These are phyloP conservation scores for Drosophila falleni DNA, from an alignment of 2,888 invertebrate species.

Conservation along the genomic window DNA sequence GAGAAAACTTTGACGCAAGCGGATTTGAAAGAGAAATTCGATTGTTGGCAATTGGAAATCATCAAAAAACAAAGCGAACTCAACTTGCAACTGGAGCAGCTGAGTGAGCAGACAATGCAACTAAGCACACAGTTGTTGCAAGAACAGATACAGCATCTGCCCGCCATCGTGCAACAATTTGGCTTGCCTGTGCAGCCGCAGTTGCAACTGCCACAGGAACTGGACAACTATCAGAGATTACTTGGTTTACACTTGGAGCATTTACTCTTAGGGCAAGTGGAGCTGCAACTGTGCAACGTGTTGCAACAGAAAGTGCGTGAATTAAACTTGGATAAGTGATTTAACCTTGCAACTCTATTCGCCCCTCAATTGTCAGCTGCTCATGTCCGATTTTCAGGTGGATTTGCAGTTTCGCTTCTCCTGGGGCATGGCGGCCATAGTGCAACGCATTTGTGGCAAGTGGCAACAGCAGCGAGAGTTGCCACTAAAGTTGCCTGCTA, in stretches of 20 bases:
- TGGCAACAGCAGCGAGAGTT: slow-evolving; percentile 79
- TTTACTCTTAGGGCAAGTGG: slow-evolving; percentile 92
- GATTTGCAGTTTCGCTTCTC: slow-evolving; percentile 98
- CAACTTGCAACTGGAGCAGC: slow-evolving; percentile 95
- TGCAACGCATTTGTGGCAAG: slow-evolving; percentile 92
- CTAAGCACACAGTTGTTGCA: slow-evolving; percentile 95
- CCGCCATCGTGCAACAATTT: slow-evolving; percentile 96
- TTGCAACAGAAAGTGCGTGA: slow-evolving; percentile 90
- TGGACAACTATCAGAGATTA: slow-evolving; percentile 97
- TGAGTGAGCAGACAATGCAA: slow-evolving; percentile 97
- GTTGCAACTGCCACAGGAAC: slow-evolving; percentile 87
- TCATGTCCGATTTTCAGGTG: slow-evolving; percentile 97
- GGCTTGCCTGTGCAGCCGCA: slow-evolving; percentile 95
- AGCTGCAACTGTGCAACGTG: slow-evolving; percentile 93
- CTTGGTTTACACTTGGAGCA: slow-evolving; percentile 95
- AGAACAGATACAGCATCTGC: slow-evolving; percentile 97
- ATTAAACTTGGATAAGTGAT: slow-evolving; percentile 90
- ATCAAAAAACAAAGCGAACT: slow-evolving; percentile 96
- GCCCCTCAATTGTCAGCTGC: slow-evolving; percentile 96
- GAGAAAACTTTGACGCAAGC: slow-evolving; percentile 87
- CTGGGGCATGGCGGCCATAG: slow-evolving; percentile 95
- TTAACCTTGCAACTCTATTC: slow-evolving; percentile 96
- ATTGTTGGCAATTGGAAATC: slow-evolving; percentile 94
- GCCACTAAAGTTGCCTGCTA: slow-evolving; percentile 72
- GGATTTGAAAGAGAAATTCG: slow-evolving; percentile 91